Base-by-base conservation (phyloP, 2,888 invertebrate genomes). In the Aleiodes leptofemur region DNA sequence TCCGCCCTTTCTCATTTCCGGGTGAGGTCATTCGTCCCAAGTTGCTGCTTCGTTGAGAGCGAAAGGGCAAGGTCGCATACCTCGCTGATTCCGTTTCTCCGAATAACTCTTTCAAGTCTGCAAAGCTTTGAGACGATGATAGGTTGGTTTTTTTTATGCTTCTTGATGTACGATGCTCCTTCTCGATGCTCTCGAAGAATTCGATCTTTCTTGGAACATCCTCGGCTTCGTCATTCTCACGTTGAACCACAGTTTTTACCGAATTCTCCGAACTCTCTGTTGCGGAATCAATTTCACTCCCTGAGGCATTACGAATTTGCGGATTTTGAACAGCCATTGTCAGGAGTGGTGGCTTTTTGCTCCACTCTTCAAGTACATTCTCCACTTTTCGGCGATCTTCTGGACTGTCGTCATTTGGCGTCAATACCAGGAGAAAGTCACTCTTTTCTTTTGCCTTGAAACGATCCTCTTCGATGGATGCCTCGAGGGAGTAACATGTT, bases 61-160 rank as follows among this genome's bases (percentile, higher is more conserved):
- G 79, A 51, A 79, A 70, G 29, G 93, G 92, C 73, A 92, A 87
- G 4, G 92, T 92, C 50, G 91, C 88, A 87, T 92, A 93, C 84
- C 91, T 93, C 79, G 91, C 91, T 83, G 91, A 91, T 79, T 93
- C 92, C 34, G 91, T 92, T 87, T 96, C 96, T 0, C 96, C 96
- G 84, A 95, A 96, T n/a, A 96, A 90, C 81, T 96, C 96, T 84
- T 95, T 95, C 73, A 96, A 90, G 88, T 95, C 94, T 48, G 95
- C 92, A 84, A 93, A 94, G 0, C 95, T 95, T 82, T 93, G 93
- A 0, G 94, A 94, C 64, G 92, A 90, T n/a, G 90, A 89, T 69
- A 91, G 86, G 83, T 86, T 89, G 1, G 73, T 13, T 50, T 88
- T 86, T 29, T 71, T 76, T 9, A 57, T 61, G 48, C 23, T 48